These are phyloP conservation scores for Poeciliopsis gracilis DNA, from an alignment of 2,797 vertebrate species.

Conservation along the genomic window DNA sequence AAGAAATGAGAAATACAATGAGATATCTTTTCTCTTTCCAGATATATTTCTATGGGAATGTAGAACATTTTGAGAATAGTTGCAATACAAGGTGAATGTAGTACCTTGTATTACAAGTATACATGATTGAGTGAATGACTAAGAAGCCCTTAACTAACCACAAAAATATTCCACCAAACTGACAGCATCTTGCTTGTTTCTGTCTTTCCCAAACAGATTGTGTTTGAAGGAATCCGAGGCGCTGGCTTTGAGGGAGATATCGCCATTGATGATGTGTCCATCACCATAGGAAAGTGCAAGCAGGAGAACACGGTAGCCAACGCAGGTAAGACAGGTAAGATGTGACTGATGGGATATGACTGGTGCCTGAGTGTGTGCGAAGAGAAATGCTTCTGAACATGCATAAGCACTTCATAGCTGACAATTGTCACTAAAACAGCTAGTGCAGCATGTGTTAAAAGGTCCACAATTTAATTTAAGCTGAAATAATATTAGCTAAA, in stretches of 20 bases:
- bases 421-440: background rate
- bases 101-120: background rate
- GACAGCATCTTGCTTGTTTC: slow-evolving; percentile 4
- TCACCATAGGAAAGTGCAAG: slow-evolving; percentile 92
- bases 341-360: slow-evolving; percentile 21
- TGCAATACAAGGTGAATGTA: background rate
- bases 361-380: slow-evolving; percentile 5
- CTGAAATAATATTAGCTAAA: background rate
- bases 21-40: background rate
- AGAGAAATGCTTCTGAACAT: background rate
- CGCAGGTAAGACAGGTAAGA: slow-evolving; percentile 83
- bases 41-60: background rate
- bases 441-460: background rate
- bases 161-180: background rate
- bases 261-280: slow-evolving; percentile 93
- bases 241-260: slow-evolving; percentile 93
- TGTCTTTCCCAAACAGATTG: slow-evolving; percentile 81
- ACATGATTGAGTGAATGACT: background rate
- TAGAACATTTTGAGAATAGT: background rate
- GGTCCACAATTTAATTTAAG: background rate
- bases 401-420: background rate
- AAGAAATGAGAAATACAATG: background rate
- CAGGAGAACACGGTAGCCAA: slow-evolving; percentile 80
- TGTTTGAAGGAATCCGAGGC: slow-evolving; percentile 95
- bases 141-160: background rate